Evolutionary conservation across 2,888 invertebrate species (phyloP).

Genomic region (Melanophora roralis): DNA sequence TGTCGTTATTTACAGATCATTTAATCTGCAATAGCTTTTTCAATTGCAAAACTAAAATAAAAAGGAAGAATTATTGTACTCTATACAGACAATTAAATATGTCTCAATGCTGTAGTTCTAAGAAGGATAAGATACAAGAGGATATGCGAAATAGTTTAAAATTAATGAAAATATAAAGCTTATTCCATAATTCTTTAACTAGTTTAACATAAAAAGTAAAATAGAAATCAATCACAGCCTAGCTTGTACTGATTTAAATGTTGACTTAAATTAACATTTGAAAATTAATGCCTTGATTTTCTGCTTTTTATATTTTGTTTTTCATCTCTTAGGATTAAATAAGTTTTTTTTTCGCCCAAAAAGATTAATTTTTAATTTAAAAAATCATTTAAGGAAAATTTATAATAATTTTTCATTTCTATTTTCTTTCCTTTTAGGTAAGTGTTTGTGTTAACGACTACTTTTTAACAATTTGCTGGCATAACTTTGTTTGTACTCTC

Average conservation of each 20-base stretch:
- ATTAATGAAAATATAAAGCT: no score
- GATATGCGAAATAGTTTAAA: no score
- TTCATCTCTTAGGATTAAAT: no score
- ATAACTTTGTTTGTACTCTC: constrained; percentile 31
- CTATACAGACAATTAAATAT: constrained; percentile 23
- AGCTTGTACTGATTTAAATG: no score
- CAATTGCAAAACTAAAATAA: background rate
- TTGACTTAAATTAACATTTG: no score
- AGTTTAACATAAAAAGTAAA: no score
- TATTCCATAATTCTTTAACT: no score
- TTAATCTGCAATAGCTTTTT: constrained; percentile 16
- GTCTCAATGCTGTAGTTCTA: background rate
- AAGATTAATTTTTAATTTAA: background rate
- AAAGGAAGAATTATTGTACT: constrained; percentile 13
- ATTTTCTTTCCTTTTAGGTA: constrained; percentile 29
- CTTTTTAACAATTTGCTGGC: constrained; percentile 39
- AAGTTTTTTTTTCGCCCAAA: background rate
- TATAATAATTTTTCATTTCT: constrained; percentile 19
- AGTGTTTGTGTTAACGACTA: constrained; percentile 19
- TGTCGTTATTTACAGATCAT: constrained; percentile 46
- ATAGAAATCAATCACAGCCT: no score
- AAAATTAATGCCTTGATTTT: no score
- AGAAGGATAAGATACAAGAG: background rate
- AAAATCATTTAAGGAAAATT: constrained; percentile 10
- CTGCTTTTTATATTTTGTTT: no score